Conservation (phyloP, 2,113 vertebrate genomes). For the Oenanthe oenanthe region DNA sequence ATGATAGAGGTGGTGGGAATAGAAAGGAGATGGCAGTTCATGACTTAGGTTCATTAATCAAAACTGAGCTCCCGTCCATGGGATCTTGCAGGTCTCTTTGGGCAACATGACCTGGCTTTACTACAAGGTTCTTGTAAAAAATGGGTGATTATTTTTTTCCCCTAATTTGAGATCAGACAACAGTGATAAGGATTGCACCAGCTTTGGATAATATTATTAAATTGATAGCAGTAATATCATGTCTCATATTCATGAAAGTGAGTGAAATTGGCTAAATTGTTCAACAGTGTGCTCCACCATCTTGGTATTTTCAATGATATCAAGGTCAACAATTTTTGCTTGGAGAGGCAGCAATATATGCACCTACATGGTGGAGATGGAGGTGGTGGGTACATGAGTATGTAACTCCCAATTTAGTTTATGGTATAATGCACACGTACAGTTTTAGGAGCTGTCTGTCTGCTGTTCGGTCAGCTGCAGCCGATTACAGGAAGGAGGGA, state of each 20-base stretch:
- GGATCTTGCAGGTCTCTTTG: neutral
- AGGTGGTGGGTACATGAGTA: neutral
- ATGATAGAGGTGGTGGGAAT: neutral
- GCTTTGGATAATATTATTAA: constrained; percentile 22
- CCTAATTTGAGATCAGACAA: neutral
- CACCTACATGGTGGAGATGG: neutral
- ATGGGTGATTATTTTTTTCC: neutral
- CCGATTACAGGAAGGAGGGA: neutral
- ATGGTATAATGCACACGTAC: neutral
- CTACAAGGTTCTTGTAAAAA: neutral
- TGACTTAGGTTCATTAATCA: neutral
- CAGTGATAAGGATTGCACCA: neutral
- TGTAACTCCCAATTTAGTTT: constrained; percentile 17
- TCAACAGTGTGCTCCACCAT: neutral
- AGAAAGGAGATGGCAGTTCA: neutral
- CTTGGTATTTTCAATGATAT: neutral
- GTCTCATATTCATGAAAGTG: neutral
- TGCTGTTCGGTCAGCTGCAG: neutral
- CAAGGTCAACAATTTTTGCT: neutral
- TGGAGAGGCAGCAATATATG: neutral
- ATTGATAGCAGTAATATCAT: neutral
- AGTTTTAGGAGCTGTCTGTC: constrained; percentile 18
- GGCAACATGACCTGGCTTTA: neutral
- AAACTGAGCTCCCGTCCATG: neutral
- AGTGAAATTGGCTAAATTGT: neutral